Conservation (phyloP, 2,888 invertebrate species). For the Harpalus rubripes region DNA sequence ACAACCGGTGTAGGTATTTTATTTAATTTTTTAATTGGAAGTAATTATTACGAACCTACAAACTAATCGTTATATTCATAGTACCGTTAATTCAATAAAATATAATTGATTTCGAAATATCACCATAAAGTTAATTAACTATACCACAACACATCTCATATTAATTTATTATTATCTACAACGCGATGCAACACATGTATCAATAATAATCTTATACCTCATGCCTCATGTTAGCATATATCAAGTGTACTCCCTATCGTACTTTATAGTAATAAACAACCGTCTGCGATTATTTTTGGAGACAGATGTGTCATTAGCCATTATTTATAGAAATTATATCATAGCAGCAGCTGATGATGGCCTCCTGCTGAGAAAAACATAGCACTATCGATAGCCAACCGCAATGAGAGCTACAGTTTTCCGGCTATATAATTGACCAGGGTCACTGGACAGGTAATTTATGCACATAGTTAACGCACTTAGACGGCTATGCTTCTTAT, state of each 20-base stretch:
- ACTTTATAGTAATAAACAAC: constrained; percentile 13
- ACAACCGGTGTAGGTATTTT: too few relatives aligned
- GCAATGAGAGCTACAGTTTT: constrained; percentile 1
- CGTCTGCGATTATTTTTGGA: constrained; percentile 31
- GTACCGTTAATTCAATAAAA: not conserved
- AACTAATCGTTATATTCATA: not conserved
- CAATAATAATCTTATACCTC: too few relatives aligned
- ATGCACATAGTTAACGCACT: constrained; percentile 16
- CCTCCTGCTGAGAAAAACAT: constrained; percentile 31
- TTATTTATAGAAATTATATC: constrained; percentile 56
- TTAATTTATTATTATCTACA: not conserved
- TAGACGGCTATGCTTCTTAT: constrained; percentile 14
- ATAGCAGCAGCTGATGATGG: constrained; percentile 40
- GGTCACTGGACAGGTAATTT: constrained; percentile 35
- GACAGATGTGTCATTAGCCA: constrained; percentile 28
- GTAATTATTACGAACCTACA: not conserved
- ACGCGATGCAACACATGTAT: too few relatives aligned
- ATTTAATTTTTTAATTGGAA: not conserved
- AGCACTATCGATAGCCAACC: constrained; percentile 23
- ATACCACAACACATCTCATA: not conserved
- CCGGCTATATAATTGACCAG: constrained; percentile 19
- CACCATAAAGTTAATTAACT: not conserved
- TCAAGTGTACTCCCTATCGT: too few relatives aligned
- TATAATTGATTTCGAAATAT: not conserved
- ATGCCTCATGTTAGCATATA: too few relatives aligned